Conservation (phyloP, 2,797 vertebrate species). For the Hydrophis major region DNA sequence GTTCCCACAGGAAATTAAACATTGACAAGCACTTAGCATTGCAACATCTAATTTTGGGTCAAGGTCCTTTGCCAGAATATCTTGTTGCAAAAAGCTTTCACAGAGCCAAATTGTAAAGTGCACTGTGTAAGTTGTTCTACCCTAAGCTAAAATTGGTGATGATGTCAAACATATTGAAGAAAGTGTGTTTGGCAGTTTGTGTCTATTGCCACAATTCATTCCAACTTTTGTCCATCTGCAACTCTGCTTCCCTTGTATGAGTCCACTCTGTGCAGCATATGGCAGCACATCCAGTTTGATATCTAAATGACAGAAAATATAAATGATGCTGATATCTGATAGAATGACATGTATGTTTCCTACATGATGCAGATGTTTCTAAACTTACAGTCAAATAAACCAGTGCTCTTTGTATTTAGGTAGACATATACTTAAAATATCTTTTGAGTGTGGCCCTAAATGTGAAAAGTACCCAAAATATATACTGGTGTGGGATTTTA, state of each 20-base stretch:
- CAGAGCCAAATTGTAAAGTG: background rate
- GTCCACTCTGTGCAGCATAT: background rate
- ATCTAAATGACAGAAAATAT: background rate
- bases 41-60: slow-evolving; percentile 52
- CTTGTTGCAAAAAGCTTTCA: slow-evolving; percentile 26
- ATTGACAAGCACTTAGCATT: slow-evolving; percentile 43
- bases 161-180: background rate
- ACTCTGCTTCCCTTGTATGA: background rate
- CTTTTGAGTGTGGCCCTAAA: background rate
- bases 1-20: slow-evolving; percentile 37
- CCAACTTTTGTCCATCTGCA: background rate
- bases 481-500: background rate
- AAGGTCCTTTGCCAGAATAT: slow-evolving; percentile 34
- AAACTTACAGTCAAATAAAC: background rate
- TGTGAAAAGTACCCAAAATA: background rate
- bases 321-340: background rate
- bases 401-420: background rate
- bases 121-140: background rate
- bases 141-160: background rate
- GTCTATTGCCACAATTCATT: background rate
- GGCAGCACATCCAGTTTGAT: background rate
- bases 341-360: background rate
- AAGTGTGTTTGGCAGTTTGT: background rate
- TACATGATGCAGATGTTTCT: background rate
- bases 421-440: background rate